Percentiles rank a stretch among this genome's conserved stretches.
These are phyloP conservation scores for Buceros bicornis DNA, from an alignment of 2,797 vertebrate species.

Conservation along the genomic window DNA sequence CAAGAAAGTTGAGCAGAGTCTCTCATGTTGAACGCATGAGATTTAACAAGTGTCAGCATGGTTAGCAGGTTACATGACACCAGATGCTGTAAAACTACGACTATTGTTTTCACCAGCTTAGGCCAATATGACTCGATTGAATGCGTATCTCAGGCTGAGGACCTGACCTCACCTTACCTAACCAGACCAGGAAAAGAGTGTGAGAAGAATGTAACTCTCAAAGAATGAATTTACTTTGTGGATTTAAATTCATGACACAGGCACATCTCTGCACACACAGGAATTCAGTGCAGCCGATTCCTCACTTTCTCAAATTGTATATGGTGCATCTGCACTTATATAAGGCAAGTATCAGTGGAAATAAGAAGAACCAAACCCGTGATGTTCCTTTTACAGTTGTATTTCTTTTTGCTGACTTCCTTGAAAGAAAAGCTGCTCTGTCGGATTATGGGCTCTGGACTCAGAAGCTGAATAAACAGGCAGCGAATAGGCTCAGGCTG, in stretches of 20 bases:
- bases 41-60: neutral
- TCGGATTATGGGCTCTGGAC: rapidly evolving
- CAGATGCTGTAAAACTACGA: neutral
- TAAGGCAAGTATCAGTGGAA: neutral
- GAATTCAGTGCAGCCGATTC: neutral
- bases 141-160: neutral
- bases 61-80: neutral
- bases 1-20: neutral
- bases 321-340: neutral
- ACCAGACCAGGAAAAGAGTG: neutral
- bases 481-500: rapidly evolving
- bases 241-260: neutral
- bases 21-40: neutral
- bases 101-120: neutral
- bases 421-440: neutral
- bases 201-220: neutral
- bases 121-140: neutral
- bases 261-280: neutral
- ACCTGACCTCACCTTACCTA: neutral
- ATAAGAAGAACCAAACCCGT: neutral
- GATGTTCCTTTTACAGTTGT: neutral
- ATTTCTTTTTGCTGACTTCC: constrained; percentile 3
- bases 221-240: neutral
- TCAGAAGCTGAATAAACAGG: neutral
- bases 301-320: neutral